These are phyloP conservation scores for Epinotia brunnichana DNA, from an alignment of 2,888 invertebrate species.

Conservation along the genomic window DNA sequence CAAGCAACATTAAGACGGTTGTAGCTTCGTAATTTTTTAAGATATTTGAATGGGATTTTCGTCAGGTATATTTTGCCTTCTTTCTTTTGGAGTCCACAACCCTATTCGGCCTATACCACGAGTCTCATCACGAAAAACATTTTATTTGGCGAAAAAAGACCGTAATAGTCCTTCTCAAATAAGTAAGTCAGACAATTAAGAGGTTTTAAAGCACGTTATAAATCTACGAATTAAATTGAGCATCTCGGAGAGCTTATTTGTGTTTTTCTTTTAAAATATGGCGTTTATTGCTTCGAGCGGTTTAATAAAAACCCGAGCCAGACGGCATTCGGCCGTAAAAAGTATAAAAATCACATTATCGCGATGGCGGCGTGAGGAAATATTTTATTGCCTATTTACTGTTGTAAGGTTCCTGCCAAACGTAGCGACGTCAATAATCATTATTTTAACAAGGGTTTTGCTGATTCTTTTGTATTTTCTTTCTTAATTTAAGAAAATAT, in stretches of 20 bases:
- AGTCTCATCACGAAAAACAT: too few relatives aligned
- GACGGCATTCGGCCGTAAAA: conserved; percentile 36
- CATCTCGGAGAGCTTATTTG: conserved; percentile 40
- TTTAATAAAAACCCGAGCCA: conserved; percentile 37
- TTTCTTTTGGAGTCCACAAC: too few relatives aligned
- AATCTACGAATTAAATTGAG: conserved; percentile 33
- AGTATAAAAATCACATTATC: conserved; percentile 42
- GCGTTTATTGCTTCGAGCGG: conserved; percentile 36
- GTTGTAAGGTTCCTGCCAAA: conserved; percentile 20
- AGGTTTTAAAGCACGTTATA: conserved; percentile 35
- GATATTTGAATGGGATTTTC: too few relatives aligned
- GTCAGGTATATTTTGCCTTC: too few relatives aligned
- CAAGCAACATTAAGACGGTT: too few relatives aligned
- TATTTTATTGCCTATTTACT: conserved; percentile 43
- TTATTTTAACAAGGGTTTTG: not conserved
- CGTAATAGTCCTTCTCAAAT: not conserved
- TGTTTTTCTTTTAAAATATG: conserved; percentile 38
- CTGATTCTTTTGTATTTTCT: not conserved
- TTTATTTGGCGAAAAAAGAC: not conserved
- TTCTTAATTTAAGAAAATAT: not conserved
- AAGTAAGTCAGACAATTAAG: conserved; percentile 24
- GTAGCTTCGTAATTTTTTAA: too few relatives aligned
- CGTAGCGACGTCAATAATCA: conserved; percentile 11
- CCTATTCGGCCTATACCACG: too few relatives aligned
- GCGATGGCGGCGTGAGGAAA: conserved; percentile 25